Conservation (phyloP, 1,140 invertebrate genomes). For the Anastatus disparis region DNA sequence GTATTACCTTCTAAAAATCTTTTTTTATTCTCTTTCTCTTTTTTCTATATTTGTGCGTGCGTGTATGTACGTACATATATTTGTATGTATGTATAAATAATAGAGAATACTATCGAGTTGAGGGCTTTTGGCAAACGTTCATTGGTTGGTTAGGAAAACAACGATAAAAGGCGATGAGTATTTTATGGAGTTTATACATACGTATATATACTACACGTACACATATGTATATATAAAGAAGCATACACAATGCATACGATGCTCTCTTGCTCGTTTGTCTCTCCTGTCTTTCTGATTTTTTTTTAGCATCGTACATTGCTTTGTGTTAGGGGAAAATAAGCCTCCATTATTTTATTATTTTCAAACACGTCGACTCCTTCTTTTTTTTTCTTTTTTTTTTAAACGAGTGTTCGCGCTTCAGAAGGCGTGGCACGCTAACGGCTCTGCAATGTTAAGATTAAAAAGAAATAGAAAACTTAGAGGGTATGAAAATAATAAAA, state of each 20-base stretch:
- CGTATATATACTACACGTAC: constrained; percentile 48
- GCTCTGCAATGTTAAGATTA: no score
- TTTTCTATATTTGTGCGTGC: no score
- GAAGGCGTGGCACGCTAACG: constrained; percentile 8
- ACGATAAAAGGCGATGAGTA: constrained; percentile 67
- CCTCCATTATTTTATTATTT: constrained; percentile 63
- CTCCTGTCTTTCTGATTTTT: neutral
- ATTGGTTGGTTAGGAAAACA: constrained; percentile 62
- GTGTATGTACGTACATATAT: constrained; percentile 29
- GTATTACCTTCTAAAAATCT: constrained; percentile 61
- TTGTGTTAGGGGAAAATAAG: constrained; percentile 50
- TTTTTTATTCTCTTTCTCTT: constrained; percentile 37
- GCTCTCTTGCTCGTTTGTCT: constrained; percentile 16
- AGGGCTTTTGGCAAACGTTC: no score
- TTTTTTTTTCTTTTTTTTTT: no score
- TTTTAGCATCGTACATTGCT: neutral
- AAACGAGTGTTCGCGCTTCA: neutral
- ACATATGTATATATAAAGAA: no score
- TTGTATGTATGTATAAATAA: neutral
- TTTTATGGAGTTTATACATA: constrained; percentile 61
- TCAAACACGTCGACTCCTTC: constrained; percentile 54
- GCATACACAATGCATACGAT: constrained; percentile 55
- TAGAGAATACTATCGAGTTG: constrained; percentile 28
- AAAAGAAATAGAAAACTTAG: neutral
- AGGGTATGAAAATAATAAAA: no score